Evolutionary conservation across 2,888 invertebrate species (phyloP).

Genomic region (Hypomecis punctinalis): DNA sequence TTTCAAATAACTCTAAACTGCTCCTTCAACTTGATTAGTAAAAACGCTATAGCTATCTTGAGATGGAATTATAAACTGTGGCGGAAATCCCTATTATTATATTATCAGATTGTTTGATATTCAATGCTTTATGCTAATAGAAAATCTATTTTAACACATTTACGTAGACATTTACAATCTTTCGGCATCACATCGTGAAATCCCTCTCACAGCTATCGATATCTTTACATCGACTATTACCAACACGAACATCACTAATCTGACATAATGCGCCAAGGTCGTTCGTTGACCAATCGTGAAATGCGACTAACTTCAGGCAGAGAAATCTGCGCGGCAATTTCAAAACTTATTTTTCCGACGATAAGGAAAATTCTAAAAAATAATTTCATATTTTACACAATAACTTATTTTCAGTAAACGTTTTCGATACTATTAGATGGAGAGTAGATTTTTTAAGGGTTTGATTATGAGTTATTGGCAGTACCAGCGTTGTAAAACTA

Average conservation of each 20-base stretch:
- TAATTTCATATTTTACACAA: too few species aligned
- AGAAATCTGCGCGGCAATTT: constrained; percentile 50
- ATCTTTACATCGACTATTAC: background rate
- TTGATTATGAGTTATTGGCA: background rate
- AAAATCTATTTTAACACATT: too few species aligned
- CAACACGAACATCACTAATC: constrained; percentile 57
- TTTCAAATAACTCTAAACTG: too few species aligned
- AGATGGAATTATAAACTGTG: too few species aligned
- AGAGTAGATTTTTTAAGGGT: background rate
- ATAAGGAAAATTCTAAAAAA: constrained; percentile 27
- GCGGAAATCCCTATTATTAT: too few species aligned
- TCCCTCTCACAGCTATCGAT: background rate
- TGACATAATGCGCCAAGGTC: constrained; percentile 75
- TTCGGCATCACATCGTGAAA: too few species aligned
- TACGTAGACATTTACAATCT: too few species aligned
- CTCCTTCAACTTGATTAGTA: too few species aligned
- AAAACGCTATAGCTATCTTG: too few species aligned
- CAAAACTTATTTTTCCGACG: constrained; percentile 32
- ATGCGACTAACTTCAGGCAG: constrained; percentile 59
- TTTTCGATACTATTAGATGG: background rate
- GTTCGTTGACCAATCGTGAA: constrained; percentile 62
- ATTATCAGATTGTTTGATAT: too few species aligned
- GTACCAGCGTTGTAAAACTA: background rate
- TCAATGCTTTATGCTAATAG: too few species aligned
- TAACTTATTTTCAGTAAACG: too few species aligned